phyloP scores from a whole-genome alignment of 1,140 invertebrate genomes.

The Drosophila pseudoobscura region DNA sequence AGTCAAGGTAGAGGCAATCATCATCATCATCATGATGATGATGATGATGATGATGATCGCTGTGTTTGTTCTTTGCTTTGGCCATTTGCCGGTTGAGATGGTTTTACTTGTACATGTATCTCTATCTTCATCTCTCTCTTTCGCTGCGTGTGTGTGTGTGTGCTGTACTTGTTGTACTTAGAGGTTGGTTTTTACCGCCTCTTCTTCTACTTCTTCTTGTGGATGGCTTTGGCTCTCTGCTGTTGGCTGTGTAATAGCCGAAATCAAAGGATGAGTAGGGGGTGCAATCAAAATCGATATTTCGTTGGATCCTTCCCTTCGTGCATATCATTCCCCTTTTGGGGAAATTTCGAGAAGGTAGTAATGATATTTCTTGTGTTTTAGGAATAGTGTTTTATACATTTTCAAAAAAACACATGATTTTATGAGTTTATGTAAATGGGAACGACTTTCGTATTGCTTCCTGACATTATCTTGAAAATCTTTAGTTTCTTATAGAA shows the following conservation, averaged over 20 bases:
- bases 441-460: no score
- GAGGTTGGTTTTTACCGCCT: slow-evolving; percentile 35
- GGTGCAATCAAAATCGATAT: no score
- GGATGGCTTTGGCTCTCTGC: slow-evolving; percentile 6
- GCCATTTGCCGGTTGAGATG: slow-evolving; percentile 75
- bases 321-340: no score
- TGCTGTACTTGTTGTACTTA: slow-evolving; percentile 78
- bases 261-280: neutral
- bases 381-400: no score
- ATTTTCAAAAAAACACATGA: no score
- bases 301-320: no score
- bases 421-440: no score
- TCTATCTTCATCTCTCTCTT: slow-evolving; percentile 4
- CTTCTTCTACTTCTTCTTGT: slow-evolving; percentile 2
- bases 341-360: no score
- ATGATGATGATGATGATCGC: neutral
- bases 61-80: slow-evolving; percentile 54
- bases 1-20: slow-evolving; percentile 82
- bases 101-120: slow-evolving; percentile 34
- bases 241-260: slow-evolving; percentile 51
- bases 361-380: no score
- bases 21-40: slow-evolving; percentile 47
- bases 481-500: no score
- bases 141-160: slow-evolving; percentile 7
- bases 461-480: no score